Evolutionary conservation across 1,140 invertebrate genomes (phyloP).

Genomic region (Luehdorfia chinensis): DNA sequence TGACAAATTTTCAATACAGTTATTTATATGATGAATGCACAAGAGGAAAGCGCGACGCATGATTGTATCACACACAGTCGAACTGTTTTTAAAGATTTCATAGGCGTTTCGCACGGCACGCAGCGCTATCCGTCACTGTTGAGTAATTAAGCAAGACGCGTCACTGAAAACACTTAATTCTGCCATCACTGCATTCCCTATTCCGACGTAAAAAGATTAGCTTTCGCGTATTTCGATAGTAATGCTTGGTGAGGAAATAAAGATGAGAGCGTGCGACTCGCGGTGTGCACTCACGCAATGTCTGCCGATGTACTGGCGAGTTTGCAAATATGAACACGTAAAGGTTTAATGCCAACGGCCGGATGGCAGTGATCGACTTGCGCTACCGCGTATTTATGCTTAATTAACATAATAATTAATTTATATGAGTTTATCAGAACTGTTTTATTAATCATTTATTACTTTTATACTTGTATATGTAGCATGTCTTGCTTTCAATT

Average conservation of each 20-base stretch:
- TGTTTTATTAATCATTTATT: too few relatives aligned
- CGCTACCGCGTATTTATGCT: conserved; percentile 11
- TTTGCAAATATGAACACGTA: conserved; percentile 29
- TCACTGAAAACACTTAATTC: conserved; percentile 23
- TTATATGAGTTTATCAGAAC: neutral
- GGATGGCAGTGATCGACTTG: conserved; percentile 36
- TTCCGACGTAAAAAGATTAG: conserved; percentile 22
- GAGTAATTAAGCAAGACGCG: conserved; percentile 52
- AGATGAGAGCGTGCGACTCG: conserved; percentile 47
- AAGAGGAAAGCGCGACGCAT: conserved; percentile 28
- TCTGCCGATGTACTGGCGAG: conserved; percentile 30
- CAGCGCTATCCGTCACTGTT: conserved; percentile 60
- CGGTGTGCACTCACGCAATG: conserved; percentile 52
- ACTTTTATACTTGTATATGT: too few relatives aligned
- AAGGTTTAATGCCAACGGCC: conserved; percentile 34
- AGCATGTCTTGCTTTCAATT: too few relatives aligned
- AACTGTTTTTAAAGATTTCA: conserved; percentile 47
- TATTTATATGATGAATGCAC: conserved; percentile 19
- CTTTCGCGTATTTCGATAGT: conserved; percentile 21
- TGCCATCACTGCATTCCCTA: conserved; percentile 34
- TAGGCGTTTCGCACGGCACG: conserved; percentile 62
- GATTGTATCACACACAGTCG: conserved; percentile 29
- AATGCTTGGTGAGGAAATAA: conserved; percentile 39
- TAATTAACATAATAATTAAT: conserved; percentile 13
- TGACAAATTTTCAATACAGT: too few relatives aligned